phyloP scores from a whole-genome alignment of 2,888 invertebrate species.

The Seira sanloemensis region DNA sequence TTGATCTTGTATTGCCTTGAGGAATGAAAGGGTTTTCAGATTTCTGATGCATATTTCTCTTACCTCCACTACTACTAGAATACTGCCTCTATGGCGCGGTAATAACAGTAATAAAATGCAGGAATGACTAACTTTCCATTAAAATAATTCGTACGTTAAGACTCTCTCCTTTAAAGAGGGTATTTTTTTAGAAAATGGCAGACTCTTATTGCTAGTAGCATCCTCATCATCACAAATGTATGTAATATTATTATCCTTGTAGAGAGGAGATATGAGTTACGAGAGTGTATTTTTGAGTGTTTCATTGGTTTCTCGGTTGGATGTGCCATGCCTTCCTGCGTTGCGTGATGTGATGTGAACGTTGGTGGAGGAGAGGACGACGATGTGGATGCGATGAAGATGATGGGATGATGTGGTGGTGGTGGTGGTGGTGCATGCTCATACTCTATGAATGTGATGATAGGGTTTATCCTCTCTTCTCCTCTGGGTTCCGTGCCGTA shows the following conservation, averaged over 20 bases:
- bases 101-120: not conserved
- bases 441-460: slow-evolving; percentile 5
- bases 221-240: not conserved
- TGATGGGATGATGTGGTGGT: slow-evolving; percentile 35
- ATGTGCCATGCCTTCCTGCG: slow-evolving; percentile 57
- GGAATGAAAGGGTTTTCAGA: slow-evolving; percentile 34
- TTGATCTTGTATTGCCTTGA: slow-evolving; percentile 69
- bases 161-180: too few relatives aligned
- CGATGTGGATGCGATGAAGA: not conserved
- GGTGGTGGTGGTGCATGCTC: slow-evolving; percentile 49
- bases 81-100: not conserved
- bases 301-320: slow-evolving; percentile 44
- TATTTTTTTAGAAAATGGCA: too few relatives aligned
- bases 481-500: not conserved
- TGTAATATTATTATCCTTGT: slow-evolving; percentile 1
- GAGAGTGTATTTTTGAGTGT: slow-evolving; percentile 3
- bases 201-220: too few relatives aligned
- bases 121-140: not conserved
- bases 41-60: slow-evolving; percentile 20
- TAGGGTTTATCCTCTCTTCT: not conserved
- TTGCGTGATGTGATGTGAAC: slow-evolving; percentile 48
- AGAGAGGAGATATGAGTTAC: too few relatives aligned
- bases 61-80: too few relatives aligned
- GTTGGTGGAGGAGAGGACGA: slow-evolving; percentile 26
- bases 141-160: not conserved